Conservation (phyloP, 2,113 vertebrate genomes). For the Hypomesus transpacificus region DNA sequence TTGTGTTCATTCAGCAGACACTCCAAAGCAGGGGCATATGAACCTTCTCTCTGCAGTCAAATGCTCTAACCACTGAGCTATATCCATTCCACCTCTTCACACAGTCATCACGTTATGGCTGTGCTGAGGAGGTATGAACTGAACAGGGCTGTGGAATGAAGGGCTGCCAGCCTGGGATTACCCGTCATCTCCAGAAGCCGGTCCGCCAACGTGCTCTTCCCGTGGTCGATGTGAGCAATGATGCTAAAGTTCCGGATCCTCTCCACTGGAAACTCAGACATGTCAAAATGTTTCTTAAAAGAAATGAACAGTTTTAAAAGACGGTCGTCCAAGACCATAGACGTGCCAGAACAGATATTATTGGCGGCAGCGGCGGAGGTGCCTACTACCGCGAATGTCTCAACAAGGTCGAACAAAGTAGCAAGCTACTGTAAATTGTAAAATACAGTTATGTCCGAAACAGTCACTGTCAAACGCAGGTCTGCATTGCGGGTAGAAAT, state of each 20-base stretch:
- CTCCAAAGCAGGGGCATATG: not conserved
- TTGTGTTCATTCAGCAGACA: not conserved
- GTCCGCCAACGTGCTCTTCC: slow-evolving; percentile 96
- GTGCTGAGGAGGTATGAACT: not conserved
- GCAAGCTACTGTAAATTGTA: too few species aligned
- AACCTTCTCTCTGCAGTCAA: not conserved
- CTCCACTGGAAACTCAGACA: slow-evolving; percentile 82
- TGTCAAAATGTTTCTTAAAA: slow-evolving; percentile 78
- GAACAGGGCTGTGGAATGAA: not conserved
- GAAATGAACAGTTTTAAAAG: not conserved
- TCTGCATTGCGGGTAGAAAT: not conserved
- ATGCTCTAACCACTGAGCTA: not conserved
- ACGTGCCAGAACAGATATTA: not conserved
- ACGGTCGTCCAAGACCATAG: not conserved
- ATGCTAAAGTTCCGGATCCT: slow-evolving; percentile 94
- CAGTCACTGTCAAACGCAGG: too few species aligned
- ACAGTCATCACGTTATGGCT: not conserved
- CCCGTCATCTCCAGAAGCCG: slow-evolving; percentile 92
- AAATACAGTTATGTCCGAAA: too few species aligned
- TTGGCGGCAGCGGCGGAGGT: not conserved
- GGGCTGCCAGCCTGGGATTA: slow-evolving; percentile 38
- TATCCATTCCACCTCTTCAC: too few species aligned
- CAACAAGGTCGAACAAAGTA: not conserved
- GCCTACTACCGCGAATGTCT: not conserved
- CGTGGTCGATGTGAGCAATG: slow-evolving; percentile 96